Percentiles rank a stretch among this genome's conserved stretches.
These are phyloP conservation scores for Pseudochromis fuscus DNA, from an alignment of 2,797 vertebrate genomes.

Conservation along the genomic window DNA sequence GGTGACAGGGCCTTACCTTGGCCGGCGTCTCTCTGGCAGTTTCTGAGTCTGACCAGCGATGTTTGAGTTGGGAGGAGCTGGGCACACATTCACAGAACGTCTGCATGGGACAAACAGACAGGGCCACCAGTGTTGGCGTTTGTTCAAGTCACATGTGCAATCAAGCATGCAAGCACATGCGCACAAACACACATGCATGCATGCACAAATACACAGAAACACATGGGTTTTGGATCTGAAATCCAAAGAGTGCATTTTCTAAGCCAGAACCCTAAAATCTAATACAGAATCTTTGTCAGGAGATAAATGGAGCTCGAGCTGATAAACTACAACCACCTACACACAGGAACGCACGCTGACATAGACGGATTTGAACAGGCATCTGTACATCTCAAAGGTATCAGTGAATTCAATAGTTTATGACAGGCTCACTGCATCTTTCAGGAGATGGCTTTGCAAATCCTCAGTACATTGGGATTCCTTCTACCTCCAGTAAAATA, in stretches of 20 bases:
- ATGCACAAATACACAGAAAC: slow-evolving; percentile 9
- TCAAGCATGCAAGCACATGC: slow-evolving; percentile 73
- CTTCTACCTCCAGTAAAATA: slow-evolving; percentile 20
- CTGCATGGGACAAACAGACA: slow-evolving; percentile 86
- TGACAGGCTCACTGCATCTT: slow-evolving; percentile 54
- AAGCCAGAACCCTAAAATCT: slow-evolving; percentile 17
- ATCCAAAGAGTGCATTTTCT: slow-evolving; percentile 22
- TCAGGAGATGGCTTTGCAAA: slow-evolving; percentile 33
- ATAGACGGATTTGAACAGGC: slow-evolving; percentile 50
- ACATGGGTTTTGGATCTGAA: slow-evolving; percentile 3
- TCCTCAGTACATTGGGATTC: slow-evolving; percentile 34
- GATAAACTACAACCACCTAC: slow-evolving; percentile 55
- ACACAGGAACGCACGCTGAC: slow-evolving; percentile 31
- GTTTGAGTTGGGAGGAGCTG: slow-evolving; percentile 87
- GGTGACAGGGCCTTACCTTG: slow-evolving; percentile 83
- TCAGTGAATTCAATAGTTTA: slow-evolving; percentile 50
- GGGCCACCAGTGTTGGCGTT: slow-evolving; percentile 76
- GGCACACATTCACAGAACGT: slow-evolving; percentile 88
- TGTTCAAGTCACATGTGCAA: slow-evolving; percentile 75
- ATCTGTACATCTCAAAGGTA: slow-evolving; percentile 58
- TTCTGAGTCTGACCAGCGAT: slow-evolving; percentile 88
- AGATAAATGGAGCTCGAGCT: slow-evolving; percentile 36
- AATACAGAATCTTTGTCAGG: slow-evolving; percentile 32
- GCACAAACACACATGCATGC: slow-evolving; percentile 50
- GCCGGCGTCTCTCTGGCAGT: slow-evolving; percentile 84